These are phyloP conservation scores for Hystrix brachyura DNA, from an alignment of 2,113 vertebrate genomes.

Conservation along the genomic window DNA sequence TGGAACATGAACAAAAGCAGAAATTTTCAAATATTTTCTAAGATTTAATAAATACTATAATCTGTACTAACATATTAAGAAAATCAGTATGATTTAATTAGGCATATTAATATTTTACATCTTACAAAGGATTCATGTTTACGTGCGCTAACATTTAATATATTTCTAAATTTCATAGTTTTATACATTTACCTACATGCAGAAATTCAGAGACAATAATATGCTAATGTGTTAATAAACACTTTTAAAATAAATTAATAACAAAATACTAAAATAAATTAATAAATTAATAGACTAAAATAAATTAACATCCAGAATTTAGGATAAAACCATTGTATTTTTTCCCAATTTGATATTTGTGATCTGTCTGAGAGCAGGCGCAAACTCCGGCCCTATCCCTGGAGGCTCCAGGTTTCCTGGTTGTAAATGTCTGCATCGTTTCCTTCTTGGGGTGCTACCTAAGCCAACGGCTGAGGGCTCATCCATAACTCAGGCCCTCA, in stretches of 20 bases:
- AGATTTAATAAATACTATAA: not conserved
- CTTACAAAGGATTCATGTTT: not conserved
- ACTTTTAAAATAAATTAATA: not conserved
- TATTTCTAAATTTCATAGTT: not conserved
- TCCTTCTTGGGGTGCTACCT: not conserved
- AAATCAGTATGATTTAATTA: not conserved
- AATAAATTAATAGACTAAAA: not conserved
- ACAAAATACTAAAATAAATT: conserved; percentile 34
- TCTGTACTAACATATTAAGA: not conserved
- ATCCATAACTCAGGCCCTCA: not conserved
- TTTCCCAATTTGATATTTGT: not conserved
- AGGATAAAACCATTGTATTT: not conserved
- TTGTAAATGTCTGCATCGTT: not conserved
- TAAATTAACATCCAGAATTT: conserved; percentile 4
- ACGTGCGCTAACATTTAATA: not conserved
- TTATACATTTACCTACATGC: not conserved
- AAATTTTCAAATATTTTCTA: not conserved
- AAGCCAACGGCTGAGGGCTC: not conserved
- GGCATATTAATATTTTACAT: not conserved
- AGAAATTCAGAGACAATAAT: not conserved
- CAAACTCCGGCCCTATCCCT: not conserved
- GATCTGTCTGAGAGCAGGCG: not conserved
- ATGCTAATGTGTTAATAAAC: not conserved
- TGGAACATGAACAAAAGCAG: not conserved
- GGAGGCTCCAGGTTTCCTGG: fast-evolving